phyloP scores from a whole-genome alignment of 1,140 invertebrate genomes.

The Drosophila tristis region DNA sequence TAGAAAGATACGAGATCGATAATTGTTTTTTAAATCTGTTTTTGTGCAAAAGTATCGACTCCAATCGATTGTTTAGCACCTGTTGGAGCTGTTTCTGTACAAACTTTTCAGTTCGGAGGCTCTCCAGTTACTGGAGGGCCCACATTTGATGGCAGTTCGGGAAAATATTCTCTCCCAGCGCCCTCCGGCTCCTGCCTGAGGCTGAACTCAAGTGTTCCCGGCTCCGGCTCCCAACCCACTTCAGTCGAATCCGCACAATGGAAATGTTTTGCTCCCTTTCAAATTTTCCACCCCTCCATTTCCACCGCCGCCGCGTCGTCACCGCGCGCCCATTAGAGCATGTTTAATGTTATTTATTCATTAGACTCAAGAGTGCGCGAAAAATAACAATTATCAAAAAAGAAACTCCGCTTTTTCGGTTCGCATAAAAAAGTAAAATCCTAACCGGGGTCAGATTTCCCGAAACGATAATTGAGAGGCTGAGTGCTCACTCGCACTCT shows the following conservation, averaged over 20 bases:
- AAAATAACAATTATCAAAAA: conserved; percentile 82
- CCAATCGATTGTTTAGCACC: conserved; percentile 19
- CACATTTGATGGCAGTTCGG: conserved; percentile 46
- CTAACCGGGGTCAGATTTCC: conserved; percentile 72
- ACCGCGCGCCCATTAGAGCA: conserved; percentile 77
- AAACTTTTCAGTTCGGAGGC: background rate
- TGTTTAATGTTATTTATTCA: conserved; percentile 83
- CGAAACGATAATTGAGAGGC: conserved; percentile 76
- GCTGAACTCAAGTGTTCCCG: conserved; percentile 33
- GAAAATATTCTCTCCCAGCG: conserved; percentile 65
- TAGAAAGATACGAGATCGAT: conserved; percentile 37
- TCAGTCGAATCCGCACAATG: conserved; percentile 62
- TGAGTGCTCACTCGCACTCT: conserved; percentile 31
- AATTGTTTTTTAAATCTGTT: conserved; percentile 22
- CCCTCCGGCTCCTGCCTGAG: background rate
- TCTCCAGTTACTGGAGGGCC: background rate
- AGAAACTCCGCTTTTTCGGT: conserved; percentile 51
- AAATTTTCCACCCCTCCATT: conserved; percentile 64
- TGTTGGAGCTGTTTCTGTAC: conserved; percentile 15
- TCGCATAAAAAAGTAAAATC: conserved; percentile 45
- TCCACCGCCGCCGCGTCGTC: conserved; percentile 8
- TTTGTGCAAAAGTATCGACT: conserved; percentile 25
- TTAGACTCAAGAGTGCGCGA: conserved; percentile 81
- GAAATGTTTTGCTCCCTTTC: conserved; percentile 61
- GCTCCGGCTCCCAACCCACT: conserved; percentile 51